These are phyloP conservation scores for Mythimna impura DNA, from an alignment of 2,888 invertebrate species.

Conservation along the genomic window DNA sequence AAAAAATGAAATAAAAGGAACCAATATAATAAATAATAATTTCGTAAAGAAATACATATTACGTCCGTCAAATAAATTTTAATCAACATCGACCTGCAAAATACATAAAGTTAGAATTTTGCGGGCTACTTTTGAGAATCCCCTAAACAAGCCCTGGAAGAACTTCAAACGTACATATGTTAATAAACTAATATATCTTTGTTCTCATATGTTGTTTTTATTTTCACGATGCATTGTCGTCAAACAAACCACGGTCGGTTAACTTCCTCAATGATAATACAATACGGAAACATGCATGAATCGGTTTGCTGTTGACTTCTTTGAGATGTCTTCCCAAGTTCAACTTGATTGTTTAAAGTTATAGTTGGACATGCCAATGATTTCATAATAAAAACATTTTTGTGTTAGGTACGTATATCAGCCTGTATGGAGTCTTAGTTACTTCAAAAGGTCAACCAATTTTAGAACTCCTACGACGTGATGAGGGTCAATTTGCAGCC, in stretches of 20 bases:
- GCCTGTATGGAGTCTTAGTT: neutral
- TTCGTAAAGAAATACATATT: no score
- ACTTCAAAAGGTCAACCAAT: no score
- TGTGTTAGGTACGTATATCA: neutral
- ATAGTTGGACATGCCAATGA: neutral
- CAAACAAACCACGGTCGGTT: neutral
- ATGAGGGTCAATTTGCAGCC: no score
- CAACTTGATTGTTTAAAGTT: neutral
- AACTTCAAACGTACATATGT: neutral
- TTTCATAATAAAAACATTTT: neutral
- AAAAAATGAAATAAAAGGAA: no score
- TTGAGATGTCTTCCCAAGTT: neutral
- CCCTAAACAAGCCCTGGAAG: neutral
- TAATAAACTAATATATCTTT: neutral
- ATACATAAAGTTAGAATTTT: no score
- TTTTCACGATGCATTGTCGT: neutral
- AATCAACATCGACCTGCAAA: no score
- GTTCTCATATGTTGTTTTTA: neutral
- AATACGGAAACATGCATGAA: conserved; percentile 8
- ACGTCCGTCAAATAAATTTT: no score
- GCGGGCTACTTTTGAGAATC: no score
- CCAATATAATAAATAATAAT: no score
- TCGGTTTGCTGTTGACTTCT: conserved; percentile 3
- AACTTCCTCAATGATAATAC: conserved; percentile 2
- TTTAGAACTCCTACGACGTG: no score